phyloP scores from a whole-genome alignment of 2,888 invertebrate species.

The Acleris literana region DNA sequence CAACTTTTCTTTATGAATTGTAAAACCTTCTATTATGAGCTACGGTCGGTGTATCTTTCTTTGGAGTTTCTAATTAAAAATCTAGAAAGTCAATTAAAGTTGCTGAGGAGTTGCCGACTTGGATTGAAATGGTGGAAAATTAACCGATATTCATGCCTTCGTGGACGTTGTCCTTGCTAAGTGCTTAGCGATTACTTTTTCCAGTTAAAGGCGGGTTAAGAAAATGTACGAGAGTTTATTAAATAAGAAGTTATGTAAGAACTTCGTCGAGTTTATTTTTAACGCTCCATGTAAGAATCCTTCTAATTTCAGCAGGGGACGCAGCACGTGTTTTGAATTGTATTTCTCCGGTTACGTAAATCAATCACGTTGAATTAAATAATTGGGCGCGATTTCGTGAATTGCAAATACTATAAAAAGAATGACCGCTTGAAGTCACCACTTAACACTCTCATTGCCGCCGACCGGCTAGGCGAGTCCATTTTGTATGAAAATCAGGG shows the following conservation, averaged over 20 bases:
- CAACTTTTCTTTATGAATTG: conserved; percentile 37
- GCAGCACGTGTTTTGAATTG: too few species aligned
- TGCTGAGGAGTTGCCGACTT: conserved; percentile 22
- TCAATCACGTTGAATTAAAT: too few species aligned
- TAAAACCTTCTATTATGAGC: conserved; percentile 35
- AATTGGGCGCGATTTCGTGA: too few species aligned
- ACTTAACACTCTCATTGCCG: too few species aligned
- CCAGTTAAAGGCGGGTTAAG: conserved; percentile 21
- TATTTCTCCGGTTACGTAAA: too few species aligned
- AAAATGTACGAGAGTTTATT: conserved; percentile 7
- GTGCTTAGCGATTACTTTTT: conserved; percentile 29
- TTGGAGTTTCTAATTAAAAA: conserved; percentile 37
- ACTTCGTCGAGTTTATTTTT: background rate
- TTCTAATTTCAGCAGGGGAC: too few species aligned
- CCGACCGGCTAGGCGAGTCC: too few species aligned
- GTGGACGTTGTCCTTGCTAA: conserved; percentile 20
- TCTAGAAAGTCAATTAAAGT: conserved; percentile 38
- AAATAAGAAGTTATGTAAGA: background rate
- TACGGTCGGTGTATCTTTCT: conserved; percentile 35
- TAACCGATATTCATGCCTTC: conserved; percentile 29
- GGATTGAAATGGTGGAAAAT: conserved; percentile 35
- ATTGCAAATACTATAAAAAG: too few species aligned
- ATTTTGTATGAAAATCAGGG: too few species aligned
- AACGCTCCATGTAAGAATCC: too few species aligned
- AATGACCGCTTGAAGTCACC: too few species aligned